Base-by-base conservation (phyloP, 1,140 invertebrate genomes). In the Philotrypesis tridentata region DNA sequence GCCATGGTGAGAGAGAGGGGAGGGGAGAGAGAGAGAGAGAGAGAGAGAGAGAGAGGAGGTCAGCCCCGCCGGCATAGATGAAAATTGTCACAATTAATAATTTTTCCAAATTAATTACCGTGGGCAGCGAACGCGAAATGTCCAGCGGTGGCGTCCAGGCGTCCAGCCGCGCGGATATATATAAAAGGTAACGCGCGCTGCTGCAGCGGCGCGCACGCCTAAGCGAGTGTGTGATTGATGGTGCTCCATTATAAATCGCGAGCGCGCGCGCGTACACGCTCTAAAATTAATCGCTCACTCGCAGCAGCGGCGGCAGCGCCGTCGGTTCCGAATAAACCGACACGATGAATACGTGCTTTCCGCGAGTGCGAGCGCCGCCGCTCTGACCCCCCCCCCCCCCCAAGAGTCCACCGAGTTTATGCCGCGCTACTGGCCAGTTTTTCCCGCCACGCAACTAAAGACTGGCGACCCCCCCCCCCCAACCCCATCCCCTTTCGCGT, bases 21-120 rank as follows among this genome's bases (percentile, higher is more conserved):
- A n/a, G n/a, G 21, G 5, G 37, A 29, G 25, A 7, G 60, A n/a
- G n/a, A 23, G 29, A 23, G 33, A 40, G 21, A 21, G 68, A 2
- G 1, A 37, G 7, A 9, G 67, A 17, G 17, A 8, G 67, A 37
- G 31, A 55, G 48, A n/a, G 48, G 17, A 55, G 48, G 48, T 55
- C 48, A 55, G 21, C 48, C 17, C 7, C 43, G 14, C 4, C 29
- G 72, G 21, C 72, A 33, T 60, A 85, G 86, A 87, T 88, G 84
- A 86, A 84, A 87, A 88, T 88, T 87, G 88, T 89, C 86, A 84
- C 85, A 79, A 87, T 90, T 88, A 87, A 89, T 90, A 90, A 90
- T 90, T 90, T 89, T 90, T 89, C 82, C 76, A 84, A 88, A 90
- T 89, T 89, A 90, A 89, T 90, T 89, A 89, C 86, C n/a, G n/a